Base-by-base conservation (phyloP, 2,888 invertebrate species). In the Drosophila heteroneura region DNA sequence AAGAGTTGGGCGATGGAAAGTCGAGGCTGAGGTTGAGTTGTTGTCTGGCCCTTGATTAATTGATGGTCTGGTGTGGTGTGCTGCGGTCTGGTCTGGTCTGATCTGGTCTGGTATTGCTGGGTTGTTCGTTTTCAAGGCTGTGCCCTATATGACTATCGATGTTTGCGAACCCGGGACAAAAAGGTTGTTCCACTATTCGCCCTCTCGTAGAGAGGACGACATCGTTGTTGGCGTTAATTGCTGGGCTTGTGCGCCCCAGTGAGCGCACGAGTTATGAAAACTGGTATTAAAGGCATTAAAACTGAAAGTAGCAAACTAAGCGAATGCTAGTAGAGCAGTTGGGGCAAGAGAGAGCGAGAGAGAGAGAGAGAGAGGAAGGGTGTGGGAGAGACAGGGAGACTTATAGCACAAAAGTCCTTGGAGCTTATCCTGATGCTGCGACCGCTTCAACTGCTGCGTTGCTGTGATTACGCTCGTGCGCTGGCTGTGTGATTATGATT, bases 201-300 rank as follows among this genome's bases (percentile, higher is more conserved):
- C n/a, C 39, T 10, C 49, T 26, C 19, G 28, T 9, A 16, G 14
- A 35, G 53, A 59, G 63, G 64, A 64, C 37, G 57, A 39, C 51
- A 41, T 54, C 63, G 69, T 62, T 65, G 81, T 54, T 71, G 77
- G 89, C 84, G 84, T 84, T 84, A 84, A 89, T 84, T 89, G 86
- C 84, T 79, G 76, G 79, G 81, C 68, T 81, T 72, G 70, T 70
- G 70, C 81, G 79, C 82, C 84, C 86, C 89, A 81, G 81, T 80
- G 88, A 80, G 88, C 82, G 88, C 88, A 89, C 82, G 88, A 85
- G 85, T 87, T 85, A 85, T 85, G 90, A 82, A 89, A 89, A 85
- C 88, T 85, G 86, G 84, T 84, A 84, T 84, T 84, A 89, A 79
- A 86, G 79, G 82, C 79, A 80, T 80, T 80, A 80, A 79, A 80